Base-by-base conservation (phyloP, 1,140 invertebrate species). In the Nilaparvata lugens region DNA sequence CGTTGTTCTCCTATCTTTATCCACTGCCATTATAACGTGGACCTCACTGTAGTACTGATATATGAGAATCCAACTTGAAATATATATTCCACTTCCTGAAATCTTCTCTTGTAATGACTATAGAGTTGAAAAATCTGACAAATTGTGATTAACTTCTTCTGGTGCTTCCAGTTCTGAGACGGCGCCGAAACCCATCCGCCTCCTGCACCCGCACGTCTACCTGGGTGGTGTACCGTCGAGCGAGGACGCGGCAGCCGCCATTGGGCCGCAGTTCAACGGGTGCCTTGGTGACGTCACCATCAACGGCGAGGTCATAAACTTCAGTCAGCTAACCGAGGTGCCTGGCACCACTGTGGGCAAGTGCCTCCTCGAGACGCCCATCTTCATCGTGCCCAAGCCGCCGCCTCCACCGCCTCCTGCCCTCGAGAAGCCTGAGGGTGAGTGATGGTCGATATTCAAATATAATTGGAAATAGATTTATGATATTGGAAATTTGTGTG, bases 271-370 rank as follows among this genome's bases (percentile, higher is more conserved):
- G 0, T 93, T 93, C 69, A 74, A 79, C 23, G 93, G 93, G 1
- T 95, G 93, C 69, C 84, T 97, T 48, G 88, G 88, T 11, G 93
- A 96, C 70, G 83, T 88, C 1, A 93, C 89, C 1, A 72, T 94
- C 3, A 93, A 95, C 68, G 86, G 87, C 19, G 76, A 76, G 19
- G 82, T 92, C 45, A 78, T 92, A 21, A 92, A 94, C 70, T 89
- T 95, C 72, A 88, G 87, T 1, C 83, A 84, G 62, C 78, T 85
- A 0, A 80, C 78, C 0, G 81, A 89, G 59, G 79, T 43, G 21
- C 69, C 72, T 61, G 74, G 75, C 23, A 86, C 83, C 42, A 78
- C 81, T 6, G 72, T 94, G 21, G 85, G 84, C 51, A 84, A 81
- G 38, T 93, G 88, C 52, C 5, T 61, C 3, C 28, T 58, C 4